phyloP scores from a whole-genome alignment of 1,140 invertebrate species.

The Paraescarpia echinospica region DNA sequence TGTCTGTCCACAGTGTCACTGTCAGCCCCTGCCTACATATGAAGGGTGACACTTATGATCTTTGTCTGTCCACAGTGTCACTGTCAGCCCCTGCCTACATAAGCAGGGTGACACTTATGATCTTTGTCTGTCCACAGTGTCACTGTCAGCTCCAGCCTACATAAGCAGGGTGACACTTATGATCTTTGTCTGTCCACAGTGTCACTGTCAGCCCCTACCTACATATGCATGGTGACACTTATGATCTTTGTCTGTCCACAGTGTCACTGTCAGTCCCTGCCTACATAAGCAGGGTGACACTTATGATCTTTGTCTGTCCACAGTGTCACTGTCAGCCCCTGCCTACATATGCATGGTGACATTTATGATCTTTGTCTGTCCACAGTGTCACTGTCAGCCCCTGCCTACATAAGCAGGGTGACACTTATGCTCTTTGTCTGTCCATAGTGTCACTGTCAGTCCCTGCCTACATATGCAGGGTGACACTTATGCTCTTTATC shows the following conservation, averaged over 20 bases:
- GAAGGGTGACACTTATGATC: no score
- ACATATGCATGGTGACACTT: slow-evolving; percentile 32
- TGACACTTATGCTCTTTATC: slow-evolving; percentile 23
- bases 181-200: slow-evolving; percentile 32
- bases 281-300: slow-evolving; percentile 31
- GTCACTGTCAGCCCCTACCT: slow-evolving; percentile 33
- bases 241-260: slow-evolving; percentile 28
- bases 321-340: slow-evolving; percentile 37
- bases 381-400: slow-evolving; percentile 35
- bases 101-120: slow-evolving; percentile 27
- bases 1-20: background rate
- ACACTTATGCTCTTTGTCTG: slow-evolving; percentile 23
- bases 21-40: no score
- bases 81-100: slow-evolving; percentile 36
- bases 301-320: slow-evolving; percentile 18
- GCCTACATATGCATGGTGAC: slow-evolving; percentile 32
- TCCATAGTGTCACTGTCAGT: slow-evolving; percentile 33
- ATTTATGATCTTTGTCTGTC: slow-evolving; percentile 22
- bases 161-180: slow-evolving; percentile 31
- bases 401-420: slow-evolving; percentile 34
- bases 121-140: slow-evolving; percentile 32
- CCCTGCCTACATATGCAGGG: slow-evolving; percentile 35
- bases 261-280: slow-evolving; percentile 35
- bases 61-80: slow-evolving; percentile 32
- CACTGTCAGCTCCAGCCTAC: slow-evolving; percentile 33